phyloP scores from a whole-genome alignment of 1,140 invertebrate genomes.

The Dryas iulia region DNA sequence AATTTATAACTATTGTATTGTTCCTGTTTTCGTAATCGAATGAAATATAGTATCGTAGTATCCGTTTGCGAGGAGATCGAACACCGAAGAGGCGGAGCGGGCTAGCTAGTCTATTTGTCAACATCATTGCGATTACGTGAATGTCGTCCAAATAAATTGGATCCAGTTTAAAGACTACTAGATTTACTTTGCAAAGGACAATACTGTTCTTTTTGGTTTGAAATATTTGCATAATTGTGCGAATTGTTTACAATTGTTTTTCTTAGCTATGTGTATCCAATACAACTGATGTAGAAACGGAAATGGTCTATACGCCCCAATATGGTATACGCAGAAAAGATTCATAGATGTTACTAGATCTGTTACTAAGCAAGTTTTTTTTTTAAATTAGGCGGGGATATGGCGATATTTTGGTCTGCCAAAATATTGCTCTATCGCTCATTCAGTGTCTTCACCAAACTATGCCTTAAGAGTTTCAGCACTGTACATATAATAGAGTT shows the following conservation, averaged over 20 bases:
- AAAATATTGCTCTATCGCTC: too few relatives aligned
- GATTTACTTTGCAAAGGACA: slow-evolving; percentile 19
- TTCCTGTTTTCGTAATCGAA: slow-evolving; percentile 54
- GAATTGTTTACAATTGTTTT: background rate
- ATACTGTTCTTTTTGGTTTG: slow-evolving; percentile 26
- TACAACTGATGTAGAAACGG: too few relatives aligned
- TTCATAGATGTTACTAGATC: too few relatives aligned
- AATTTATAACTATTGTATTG: slow-evolving; percentile 47
- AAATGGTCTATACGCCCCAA: too few relatives aligned
- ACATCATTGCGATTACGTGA: slow-evolving; percentile 74
- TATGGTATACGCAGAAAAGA: too few relatives aligned
- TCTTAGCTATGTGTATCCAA: background rate
- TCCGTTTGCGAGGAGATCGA: slow-evolving; percentile 57
- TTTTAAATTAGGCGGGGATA: too few relatives aligned
- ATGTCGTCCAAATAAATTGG: slow-evolving; percentile 74
- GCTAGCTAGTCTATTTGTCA: slow-evolving; percentile 68
- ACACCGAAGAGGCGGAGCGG: slow-evolving; percentile 67
- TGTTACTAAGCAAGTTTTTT: too few relatives aligned
- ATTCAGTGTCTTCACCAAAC: too few relatives aligned
- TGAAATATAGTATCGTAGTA: slow-evolving; percentile 64
- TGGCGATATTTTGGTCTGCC: too few relatives aligned
- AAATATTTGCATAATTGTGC: background rate
- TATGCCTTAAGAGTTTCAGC: too few relatives aligned
- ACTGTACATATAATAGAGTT: too few relatives aligned
- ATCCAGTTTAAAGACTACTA: slow-evolving; percentile 36